Conservation (phyloP, 1,140 invertebrate species). For the Oryzaephilus surinamensis region DNA sequence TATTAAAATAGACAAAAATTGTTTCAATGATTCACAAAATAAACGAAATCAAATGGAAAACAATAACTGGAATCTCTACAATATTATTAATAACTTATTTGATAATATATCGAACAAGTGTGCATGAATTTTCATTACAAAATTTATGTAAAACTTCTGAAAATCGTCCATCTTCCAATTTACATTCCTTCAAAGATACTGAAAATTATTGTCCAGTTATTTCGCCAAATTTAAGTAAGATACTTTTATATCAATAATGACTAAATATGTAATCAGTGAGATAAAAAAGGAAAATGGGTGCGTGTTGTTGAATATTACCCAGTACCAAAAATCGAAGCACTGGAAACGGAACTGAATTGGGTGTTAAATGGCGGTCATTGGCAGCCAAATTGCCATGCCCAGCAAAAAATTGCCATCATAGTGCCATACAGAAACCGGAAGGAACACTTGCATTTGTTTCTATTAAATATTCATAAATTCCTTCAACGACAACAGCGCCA, state of each 20-base stretch:
- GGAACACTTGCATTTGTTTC: constrained; percentile 70
- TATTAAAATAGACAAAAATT: no score
- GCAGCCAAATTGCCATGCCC: constrained; percentile 65
- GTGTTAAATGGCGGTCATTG: constrained; percentile 63
- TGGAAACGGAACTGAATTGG: constrained; percentile 39
- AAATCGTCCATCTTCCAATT: no score
- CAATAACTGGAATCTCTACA: no score
- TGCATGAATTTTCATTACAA: no score
- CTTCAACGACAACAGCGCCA: constrained; percentile 82
- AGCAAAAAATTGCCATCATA: constrained; percentile 75
- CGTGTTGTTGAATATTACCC: constrained; percentile 36
- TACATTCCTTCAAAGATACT: no score
- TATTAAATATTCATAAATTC: constrained; percentile 85
- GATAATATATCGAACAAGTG: no score
- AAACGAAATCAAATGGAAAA: no score
- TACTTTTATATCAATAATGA: not conserved
- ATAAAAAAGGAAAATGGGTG: constrained; percentile 35
- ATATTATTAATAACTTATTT: no score
- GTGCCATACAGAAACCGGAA: constrained; percentile 80
- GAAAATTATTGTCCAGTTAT: constrained; percentile 24
- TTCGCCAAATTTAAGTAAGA: constrained; percentile 21
- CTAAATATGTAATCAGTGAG: no score
- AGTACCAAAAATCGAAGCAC: constrained; percentile 35
- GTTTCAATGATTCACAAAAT: no score
- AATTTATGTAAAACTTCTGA: no score